Evolutionary conservation across 2,113 vertebrate genomes (phyloP).

Genomic region (Elachura formosa): DNA sequence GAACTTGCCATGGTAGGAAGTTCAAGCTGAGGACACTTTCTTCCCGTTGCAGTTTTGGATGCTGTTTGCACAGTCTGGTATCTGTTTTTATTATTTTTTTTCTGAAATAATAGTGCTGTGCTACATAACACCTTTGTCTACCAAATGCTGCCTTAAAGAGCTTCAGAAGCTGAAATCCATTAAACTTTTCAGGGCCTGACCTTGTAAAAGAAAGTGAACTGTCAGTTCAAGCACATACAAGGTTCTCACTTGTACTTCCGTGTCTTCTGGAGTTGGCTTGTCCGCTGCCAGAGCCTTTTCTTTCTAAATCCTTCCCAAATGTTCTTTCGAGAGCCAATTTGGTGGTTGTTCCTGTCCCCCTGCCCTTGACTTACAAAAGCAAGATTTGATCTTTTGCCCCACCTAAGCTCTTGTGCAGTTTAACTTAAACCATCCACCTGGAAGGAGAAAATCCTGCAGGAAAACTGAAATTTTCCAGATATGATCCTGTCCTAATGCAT

Average conservation of each 20-base stretch:
- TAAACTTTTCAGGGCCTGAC: neutral
- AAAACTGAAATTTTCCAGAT: constrained; percentile 14
- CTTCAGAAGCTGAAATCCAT: neutral
- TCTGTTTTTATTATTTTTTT: neutral
- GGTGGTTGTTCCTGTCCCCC: neutral
- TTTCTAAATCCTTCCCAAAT: neutral
- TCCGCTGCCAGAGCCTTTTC: neutral
- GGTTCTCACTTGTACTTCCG: neutral
- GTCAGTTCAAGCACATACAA: neutral
- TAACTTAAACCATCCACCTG: constrained; percentile 8
- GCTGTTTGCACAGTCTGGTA: constrained; percentile 6
- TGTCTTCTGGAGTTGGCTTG: neutral
- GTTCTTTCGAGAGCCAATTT: neutral
- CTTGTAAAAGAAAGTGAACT: neutral
- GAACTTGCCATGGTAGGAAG: neutral
- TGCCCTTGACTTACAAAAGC: neutral
- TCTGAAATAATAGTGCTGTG: neutral
- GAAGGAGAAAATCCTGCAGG: constrained; percentile 19
- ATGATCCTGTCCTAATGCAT: neutral
- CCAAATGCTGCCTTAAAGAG: neutral
- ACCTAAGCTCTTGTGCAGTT: neutral
- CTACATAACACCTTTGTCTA: neutral
- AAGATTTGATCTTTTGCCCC: neutral
- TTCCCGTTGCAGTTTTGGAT: neutral
- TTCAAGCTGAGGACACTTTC: constrained; percentile 32